Percentiles rank a stretch among this genome's conserved stretches.
Conservation (phyloP, 2,797 vertebrate genomes). For the Cossypha niveicapilla region DNA sequence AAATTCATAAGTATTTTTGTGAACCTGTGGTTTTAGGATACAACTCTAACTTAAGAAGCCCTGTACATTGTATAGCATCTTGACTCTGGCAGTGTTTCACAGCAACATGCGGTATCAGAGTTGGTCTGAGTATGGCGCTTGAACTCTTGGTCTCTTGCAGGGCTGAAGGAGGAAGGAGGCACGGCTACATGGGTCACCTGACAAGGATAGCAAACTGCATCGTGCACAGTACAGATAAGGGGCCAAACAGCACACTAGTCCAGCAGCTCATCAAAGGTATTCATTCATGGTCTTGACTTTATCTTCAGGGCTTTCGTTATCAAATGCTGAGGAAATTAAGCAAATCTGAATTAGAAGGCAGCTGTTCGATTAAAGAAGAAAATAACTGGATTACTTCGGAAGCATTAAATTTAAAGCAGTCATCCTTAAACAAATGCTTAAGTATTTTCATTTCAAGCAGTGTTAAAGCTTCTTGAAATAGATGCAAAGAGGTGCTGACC, state of each 20-base stretch:
- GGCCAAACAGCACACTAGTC: conserved; percentile 86
- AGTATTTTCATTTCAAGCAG: neutral
- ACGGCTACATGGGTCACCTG: conserved; percentile 98
- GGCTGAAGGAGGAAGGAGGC: conserved; percentile 88
- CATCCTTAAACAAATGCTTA: neutral
- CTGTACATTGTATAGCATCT: neutral
- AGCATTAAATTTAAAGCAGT: neutral
- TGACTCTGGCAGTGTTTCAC: neutral
- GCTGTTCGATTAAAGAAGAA: neutral
- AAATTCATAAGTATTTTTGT: neutral
- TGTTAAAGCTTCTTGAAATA: neutral
- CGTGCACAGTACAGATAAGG: conserved; percentile 94
- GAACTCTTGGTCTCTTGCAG: conserved; percentile 70
- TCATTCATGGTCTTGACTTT: neutral
- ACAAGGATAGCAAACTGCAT: conserved; percentile 98
- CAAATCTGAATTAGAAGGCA: neutral
- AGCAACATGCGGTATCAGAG: rapidly evolving
- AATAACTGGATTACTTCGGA: neutral
- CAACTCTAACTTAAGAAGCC: neutral
- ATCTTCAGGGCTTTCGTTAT: neutral
- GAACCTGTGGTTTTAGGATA: neutral
- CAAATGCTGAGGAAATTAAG: neutral
- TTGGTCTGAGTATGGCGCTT: neutral
- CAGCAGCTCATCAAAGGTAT: conserved; percentile 91
- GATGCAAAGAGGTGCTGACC: neutral